Evolutionary conservation across 2,113 vertebrate species (phyloP), one percentile per base, ranked within the genome.

Genomic region (Ammodytes marinus): DNA sequence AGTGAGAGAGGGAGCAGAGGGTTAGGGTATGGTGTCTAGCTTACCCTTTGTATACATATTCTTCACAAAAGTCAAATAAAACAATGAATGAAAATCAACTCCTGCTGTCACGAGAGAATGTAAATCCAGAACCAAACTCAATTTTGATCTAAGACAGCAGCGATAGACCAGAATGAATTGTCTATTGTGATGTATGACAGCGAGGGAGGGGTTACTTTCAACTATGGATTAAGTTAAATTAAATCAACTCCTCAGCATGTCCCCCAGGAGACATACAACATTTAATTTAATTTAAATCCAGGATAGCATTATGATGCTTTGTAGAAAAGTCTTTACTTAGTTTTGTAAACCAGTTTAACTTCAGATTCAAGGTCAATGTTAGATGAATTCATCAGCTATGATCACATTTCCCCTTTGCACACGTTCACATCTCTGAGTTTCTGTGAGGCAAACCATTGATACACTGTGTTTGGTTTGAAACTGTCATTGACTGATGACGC

Each of bases 101-200:
- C 59, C 53, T 42, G 35, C 65, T 70, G 43, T 75, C 39, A 77
- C n/a, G 7, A 55, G 40, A 68, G 46, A 80, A 70, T 63, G 53
- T 35, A 61, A 66, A 40, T 84, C 39, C 42, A 65, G 54, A 12
- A 46, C 19, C 47, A 58, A 53, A 7, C 27, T 40, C 15, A 53
- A 40, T 14, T 74, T 35, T 82, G 67, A 70, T 54, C 35, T 14
- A 14, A 45, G 19, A 42, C 45, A 58, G 37, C 19, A 15, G 64
- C 15, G 19, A 2, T 5, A 12, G 45, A 76, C 13, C 42, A 50
- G 8, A 63, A 8, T 42, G 17, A 0, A 42, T 57, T 65, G 39
- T 39, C 40, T 35, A 46, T 13, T 55, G 43, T 67, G 10, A 43
- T 14, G 39, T 42, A n/a, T 39, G 19, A 13, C 43, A 47, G 3